Base-by-base conservation (phyloP, 2,113 vertebrate species). In the Oreotragus oreotragus region DNA sequence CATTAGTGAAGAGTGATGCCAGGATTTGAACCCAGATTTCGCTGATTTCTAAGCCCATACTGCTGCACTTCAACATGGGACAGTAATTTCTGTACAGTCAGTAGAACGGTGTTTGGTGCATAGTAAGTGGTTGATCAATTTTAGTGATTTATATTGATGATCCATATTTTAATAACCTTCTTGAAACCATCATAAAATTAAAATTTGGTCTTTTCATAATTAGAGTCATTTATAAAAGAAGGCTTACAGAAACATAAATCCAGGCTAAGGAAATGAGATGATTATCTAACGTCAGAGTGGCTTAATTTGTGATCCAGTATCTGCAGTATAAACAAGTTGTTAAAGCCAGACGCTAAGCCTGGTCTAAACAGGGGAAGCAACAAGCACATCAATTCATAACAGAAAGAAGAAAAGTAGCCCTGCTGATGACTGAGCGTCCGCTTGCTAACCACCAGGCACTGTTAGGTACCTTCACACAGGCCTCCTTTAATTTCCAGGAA, bases 131-230 rank as follows among this genome's bases (percentile, higher is more conserved):
- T 15, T 17, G 27, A 28, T 79, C 36, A n/a, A 47, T 27, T 77
- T 80, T 91, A 84, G 57, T 58, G 57, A 80, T 73, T 92, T 73
- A 62, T 93, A 36, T 58, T 30, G n/a, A 57, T 85, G 62, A n/a
- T 47, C 15, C 73, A 12, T 77, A 90, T 92, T 43, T 79, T 83
- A 91, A 91, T n/a, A 70, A 58, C 2, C 6, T 36, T 64, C 55
- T 70, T 93, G 28, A 83, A 76, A 84, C 14, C 84, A 45, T 25
- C 79, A 90, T 47, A 45, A 66, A 92, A n/a, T 45, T 86, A 28
- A 85, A 97, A 86, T 21, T 33, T 17, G 76, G 30, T 43, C 70
- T 80, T 91, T n/a, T 13, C 43, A 47, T 43, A 80, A 90, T 62
- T 90, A 11, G 47, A 96, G 19, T 88, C 45, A 73, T 73, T 79